Evolutionary conservation across 2,113 vertebrate species (phyloP).

Genomic region (Acinonyx jubatus): DNA sequence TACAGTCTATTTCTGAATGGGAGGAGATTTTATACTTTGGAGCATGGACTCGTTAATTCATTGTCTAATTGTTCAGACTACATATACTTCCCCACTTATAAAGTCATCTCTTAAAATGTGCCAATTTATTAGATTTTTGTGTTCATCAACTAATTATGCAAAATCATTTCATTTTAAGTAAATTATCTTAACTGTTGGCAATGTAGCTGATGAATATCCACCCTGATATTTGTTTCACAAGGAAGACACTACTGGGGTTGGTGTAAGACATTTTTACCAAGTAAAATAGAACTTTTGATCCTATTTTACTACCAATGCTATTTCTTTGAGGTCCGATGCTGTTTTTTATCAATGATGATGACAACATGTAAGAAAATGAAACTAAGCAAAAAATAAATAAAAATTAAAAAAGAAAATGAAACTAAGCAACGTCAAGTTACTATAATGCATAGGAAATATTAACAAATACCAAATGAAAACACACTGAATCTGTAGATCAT

Average conservation of each 20-base stretch:
- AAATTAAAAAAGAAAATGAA: not conserved
- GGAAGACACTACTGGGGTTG: not conserved
- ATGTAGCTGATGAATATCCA: not conserved
- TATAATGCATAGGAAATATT: not conserved
- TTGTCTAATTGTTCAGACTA: not conserved
- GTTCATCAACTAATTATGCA: slow-evolving; percentile 3
- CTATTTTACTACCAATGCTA: not conserved
- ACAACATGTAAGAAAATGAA: not conserved
- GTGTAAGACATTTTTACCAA: slow-evolving; percentile 40
- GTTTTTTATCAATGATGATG: not conserved
- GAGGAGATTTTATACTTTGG: not conserved
- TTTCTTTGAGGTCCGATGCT: not conserved
- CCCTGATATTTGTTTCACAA: not conserved
- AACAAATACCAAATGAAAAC: not conserved
- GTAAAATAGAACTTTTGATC: not conserved
- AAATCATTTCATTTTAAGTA: slow-evolving; percentile 67
- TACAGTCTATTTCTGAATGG: not conserved
- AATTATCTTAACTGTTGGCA: not conserved
- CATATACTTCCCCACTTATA: not conserved
- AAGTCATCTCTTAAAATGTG: slow-evolving; percentile 5
- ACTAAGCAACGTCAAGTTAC: not conserved
- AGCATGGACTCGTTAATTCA: not conserved
- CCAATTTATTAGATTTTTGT: not conserved
- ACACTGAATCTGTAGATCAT: not conserved
- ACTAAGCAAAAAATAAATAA: not conserved